Evolutionary conservation across 2,888 invertebrate species (phyloP).

Genomic region (Herminia tarsipennalis): DNA sequence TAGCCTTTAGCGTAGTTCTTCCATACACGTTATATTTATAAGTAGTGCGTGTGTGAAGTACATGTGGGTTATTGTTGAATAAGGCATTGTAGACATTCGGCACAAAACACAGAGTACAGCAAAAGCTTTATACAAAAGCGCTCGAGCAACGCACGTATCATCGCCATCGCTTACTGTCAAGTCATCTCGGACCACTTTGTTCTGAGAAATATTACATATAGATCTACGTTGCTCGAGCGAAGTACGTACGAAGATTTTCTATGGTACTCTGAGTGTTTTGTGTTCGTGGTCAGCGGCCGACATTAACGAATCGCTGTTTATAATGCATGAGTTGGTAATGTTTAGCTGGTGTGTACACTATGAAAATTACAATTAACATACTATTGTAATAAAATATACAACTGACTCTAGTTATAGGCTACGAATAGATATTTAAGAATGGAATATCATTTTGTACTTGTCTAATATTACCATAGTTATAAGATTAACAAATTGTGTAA

Average conservation of each 20-base stretch:
- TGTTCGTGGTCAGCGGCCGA: constrained; percentile 20
- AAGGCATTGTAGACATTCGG: constrained; percentile 25
- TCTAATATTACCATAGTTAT: constrained; percentile 82
- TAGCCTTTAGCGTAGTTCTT: constrained; percentile 85
- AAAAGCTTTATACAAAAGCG: no score
- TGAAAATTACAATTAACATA: constrained; percentile 63
- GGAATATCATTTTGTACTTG: constrained; percentile 85
- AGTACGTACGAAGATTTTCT: no score
- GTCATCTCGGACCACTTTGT: no score
- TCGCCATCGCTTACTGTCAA: no score
- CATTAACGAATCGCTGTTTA: constrained; percentile 54
- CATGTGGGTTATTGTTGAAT: constrained; percentile 37
- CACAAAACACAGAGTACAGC: no score
- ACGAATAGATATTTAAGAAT: constrained; percentile 77
- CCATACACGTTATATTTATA: constrained; percentile 72
- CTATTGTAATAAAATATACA: constrained; percentile 77
- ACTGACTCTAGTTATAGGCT: constrained; percentile 82
- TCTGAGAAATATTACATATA: no score
- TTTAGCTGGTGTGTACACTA: constrained; percentile 68
- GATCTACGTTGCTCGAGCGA: no score
- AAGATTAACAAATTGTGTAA: constrained; percentile 83
- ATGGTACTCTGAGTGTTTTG: no score
- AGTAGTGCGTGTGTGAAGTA: constrained; percentile 62
- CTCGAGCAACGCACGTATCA: no score
- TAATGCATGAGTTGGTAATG: constrained; percentile 62